These are phyloP conservation scores for Schizopygopsis pylzovi DNA, from an alignment of 2,797 vertebrate genomes.

Conservation along the genomic window DNA sequence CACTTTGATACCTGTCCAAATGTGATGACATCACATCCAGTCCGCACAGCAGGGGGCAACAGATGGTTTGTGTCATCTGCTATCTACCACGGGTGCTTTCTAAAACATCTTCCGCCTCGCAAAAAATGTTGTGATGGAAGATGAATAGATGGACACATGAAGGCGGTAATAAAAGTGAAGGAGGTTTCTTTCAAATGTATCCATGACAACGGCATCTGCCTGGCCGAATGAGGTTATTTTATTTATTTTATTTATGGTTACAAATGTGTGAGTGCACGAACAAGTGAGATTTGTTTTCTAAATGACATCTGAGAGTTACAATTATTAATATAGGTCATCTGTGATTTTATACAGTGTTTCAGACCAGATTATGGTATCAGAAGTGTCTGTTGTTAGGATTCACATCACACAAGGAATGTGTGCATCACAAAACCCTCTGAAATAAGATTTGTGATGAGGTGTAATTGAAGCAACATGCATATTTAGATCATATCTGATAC, in stretches of 20 bases:
- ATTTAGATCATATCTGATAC: background rate
- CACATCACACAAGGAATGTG: background rate
- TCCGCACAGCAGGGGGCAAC: slow-evolving; percentile 50
- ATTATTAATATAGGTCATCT: background rate
- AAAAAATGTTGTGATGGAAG: slow-evolving; percentile 9
- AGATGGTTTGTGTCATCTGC: slow-evolving; percentile 57
- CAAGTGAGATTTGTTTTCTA: slow-evolving; percentile 10
- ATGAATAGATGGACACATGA: slow-evolving; percentile 26
- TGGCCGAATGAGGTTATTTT: background rate
- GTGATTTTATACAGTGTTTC: background rate
- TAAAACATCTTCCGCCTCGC: slow-evolving; percentile 21
- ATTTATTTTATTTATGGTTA: background rate
- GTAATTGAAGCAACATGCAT: background rate
- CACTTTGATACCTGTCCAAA: slow-evolving; percentile 55
- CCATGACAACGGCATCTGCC: slow-evolving; percentile 11
- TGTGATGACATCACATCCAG: slow-evolving; percentile 50
- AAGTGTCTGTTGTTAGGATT: background rate
- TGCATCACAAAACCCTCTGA: background rate
- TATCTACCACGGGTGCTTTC: slow-evolving; percentile 32
- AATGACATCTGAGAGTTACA: background rate
- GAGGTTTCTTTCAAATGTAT: background rate
- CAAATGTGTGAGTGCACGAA: background rate
- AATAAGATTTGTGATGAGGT: background rate
- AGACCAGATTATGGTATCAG: background rate
- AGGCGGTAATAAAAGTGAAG: background rate